Base-by-base conservation (phyloP, 1,140 invertebrate species). In the Drosophila ironensis region DNA sequence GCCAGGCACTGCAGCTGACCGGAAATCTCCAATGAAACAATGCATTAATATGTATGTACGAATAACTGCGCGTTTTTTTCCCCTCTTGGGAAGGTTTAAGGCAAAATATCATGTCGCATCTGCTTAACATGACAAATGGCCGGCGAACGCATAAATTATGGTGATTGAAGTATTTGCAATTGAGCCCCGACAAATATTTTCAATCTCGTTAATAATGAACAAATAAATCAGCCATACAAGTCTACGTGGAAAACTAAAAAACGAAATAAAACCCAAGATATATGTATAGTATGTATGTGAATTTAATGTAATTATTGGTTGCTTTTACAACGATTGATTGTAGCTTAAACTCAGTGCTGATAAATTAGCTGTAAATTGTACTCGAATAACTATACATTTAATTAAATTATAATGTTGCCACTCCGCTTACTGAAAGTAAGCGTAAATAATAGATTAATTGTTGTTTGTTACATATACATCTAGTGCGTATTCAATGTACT, bases 181-280 rank as follows among this genome's bases (percentile, higher is more conserved):
- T 71, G 78, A 84, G 78, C 78, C 78, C 78, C 80, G 57, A 59
- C 80, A 84, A 84, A 86, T 78, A 78, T 67, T 78, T 78, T 66
- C 73, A 67, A 78, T 84, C 64, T 47, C 45, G 44, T 64, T 80
- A 73, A 61, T 68, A 68, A 70, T 73, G 28, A 69, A 61, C 44
- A 52, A 25, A 63, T 57, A 57, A 73, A 47, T 51, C 24, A 40
- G 12, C 17, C 30, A 33, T 27, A 42, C 42, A 35, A 27, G 8
- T 17, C 27, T 33, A 48, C 22, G 24, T 35, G 22, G 14, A 24
- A 35, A 37, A 69, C 1, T 38, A 28, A 24, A 28, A 40, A 14
- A 25, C 11, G n/a, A n/a, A n/a, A n/a, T n/a, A n/a, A n/a, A n/a
- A n/a, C n/a, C n/a, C n/a, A n/a, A n/a, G n/a, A n/a, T n/a, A n/a